phyloP scores from a whole-genome alignment of 2,888 invertebrate species.

The Helleia helle region DNA sequence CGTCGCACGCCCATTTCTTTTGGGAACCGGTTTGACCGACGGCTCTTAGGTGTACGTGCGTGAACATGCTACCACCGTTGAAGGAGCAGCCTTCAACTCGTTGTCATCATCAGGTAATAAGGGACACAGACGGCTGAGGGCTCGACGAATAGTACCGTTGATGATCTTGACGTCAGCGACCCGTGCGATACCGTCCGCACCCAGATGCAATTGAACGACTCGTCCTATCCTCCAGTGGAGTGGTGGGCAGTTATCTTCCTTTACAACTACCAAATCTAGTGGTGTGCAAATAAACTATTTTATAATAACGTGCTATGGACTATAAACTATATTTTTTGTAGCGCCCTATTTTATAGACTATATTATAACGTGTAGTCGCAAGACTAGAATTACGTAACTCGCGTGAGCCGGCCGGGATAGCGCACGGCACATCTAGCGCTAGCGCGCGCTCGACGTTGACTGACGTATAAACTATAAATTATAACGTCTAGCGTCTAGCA shows the following conservation, averaged over 20 bases:
- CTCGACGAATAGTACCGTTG: background rate
- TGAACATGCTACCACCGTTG: background rate
- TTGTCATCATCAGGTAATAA: background rate
- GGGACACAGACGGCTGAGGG: background rate
- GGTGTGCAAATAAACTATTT: too few relatives aligned
- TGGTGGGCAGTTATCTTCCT: constrained; percentile 16
- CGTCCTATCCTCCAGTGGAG: constrained; percentile 15
- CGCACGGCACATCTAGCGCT: too few relatives aligned
- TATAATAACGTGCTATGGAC: too few relatives aligned
- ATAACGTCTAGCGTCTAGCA: too few relatives aligned
- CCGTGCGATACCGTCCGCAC: too few relatives aligned
- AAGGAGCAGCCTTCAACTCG: background rate
- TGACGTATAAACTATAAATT: too few relatives aligned
- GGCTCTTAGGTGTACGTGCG: background rate
- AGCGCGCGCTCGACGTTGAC: too few relatives aligned
- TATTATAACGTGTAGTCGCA: too few relatives aligned
- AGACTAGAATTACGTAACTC: too few relatives aligned
- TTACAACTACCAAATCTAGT: constrained; percentile 12
- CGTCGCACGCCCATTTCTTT: background rate
- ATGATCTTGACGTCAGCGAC: constrained; percentile 12
- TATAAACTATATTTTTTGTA: too few relatives aligned
- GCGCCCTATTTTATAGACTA: too few relatives aligned
- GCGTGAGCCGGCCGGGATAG: too few relatives aligned
- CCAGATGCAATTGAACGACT: constrained; percentile 8
- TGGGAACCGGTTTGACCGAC: background rate